phyloP scores from a whole-genome alignment of 2,888 invertebrate genomes.

The Acronicta leporina region DNA sequence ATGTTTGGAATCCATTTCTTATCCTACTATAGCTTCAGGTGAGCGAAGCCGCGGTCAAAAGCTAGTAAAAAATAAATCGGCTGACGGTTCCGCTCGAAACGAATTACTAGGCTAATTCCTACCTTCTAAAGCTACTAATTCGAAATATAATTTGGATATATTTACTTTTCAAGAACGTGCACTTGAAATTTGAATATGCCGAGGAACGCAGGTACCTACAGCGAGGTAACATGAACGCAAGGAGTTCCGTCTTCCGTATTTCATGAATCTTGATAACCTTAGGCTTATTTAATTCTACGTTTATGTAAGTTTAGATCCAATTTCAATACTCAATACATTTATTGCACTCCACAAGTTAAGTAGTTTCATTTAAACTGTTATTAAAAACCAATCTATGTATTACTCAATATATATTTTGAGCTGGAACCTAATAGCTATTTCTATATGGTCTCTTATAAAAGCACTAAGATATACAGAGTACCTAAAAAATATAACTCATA shows the following conservation, averaged over 20 bases:
- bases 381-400: conserved; percentile 8
- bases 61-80: too few relatives aligned
- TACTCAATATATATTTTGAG: conserved; percentile 21
- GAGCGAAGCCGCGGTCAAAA: too few relatives aligned
- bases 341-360: too few relatives aligned
- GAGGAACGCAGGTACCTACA: not conserved
- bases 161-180: conserved; percentile 28
- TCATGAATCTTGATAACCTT: conserved; percentile 49
- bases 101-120: not conserved
- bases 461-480: too few relatives aligned
- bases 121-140: not conserved
- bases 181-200: conserved; percentile 24
- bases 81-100: not conserved
- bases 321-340: too few relatives aligned
- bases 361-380: conserved; percentile 22
- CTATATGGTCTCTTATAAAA: conserved; percentile 3
- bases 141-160: not conserved
- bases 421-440: not conserved
- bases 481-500: too few relatives aligned
- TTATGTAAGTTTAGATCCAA: conserved; percentile 33
- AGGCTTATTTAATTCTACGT: conserved; percentile 37
- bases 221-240: conserved; percentile 28
- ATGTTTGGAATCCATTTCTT: too few relatives aligned
- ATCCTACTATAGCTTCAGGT: too few relatives aligned
- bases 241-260: conserved; percentile 49